Evolutionary conservation across 2,797 vertebrate genomes (phyloP).

Genomic region (Coluber constrictor): DNA sequence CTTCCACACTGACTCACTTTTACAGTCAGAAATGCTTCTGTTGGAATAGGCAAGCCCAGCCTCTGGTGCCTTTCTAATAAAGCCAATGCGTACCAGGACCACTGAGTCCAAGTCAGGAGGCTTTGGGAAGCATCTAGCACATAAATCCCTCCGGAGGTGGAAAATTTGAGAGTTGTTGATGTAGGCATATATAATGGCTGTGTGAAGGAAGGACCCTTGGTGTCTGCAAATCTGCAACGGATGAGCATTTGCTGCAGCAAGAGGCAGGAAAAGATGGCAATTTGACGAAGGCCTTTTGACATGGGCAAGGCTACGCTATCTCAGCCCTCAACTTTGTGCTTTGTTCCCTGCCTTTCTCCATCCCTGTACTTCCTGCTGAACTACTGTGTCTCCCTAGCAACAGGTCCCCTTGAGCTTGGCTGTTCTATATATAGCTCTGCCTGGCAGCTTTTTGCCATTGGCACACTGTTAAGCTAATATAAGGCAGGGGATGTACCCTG

Average conservation of each 20-base stretch:
- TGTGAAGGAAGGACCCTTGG: background rate
- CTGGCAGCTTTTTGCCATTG: conserved; percentile 57
- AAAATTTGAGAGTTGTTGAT: background rate
- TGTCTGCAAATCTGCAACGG: background rate
- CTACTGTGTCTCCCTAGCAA: conserved; percentile 67
- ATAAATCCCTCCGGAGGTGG: no score
- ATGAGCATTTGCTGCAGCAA: background rate
- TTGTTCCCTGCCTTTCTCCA: background rate
- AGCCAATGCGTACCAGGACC: background rate
- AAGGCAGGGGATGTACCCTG: background rate
- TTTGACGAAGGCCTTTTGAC: no score
- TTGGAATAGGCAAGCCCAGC: background rate
- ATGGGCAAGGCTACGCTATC: background rate
- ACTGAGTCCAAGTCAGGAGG: no score
- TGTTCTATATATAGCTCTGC: conserved; percentile 67
- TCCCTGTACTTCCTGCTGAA: conserved; percentile 26
- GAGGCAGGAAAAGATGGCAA: background rate
- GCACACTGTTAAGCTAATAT: conserved; percentile 20
- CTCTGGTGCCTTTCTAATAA: background rate
- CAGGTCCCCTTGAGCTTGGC: conserved; percentile 58
- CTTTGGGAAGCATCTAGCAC: background rate
- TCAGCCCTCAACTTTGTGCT: background rate
- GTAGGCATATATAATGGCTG: background rate
- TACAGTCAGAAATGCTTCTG: background rate
- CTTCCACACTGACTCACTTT: background rate